phyloP scores from a whole-genome alignment of 2,113 vertebrate genomes.

The Papio anubis region DNA sequence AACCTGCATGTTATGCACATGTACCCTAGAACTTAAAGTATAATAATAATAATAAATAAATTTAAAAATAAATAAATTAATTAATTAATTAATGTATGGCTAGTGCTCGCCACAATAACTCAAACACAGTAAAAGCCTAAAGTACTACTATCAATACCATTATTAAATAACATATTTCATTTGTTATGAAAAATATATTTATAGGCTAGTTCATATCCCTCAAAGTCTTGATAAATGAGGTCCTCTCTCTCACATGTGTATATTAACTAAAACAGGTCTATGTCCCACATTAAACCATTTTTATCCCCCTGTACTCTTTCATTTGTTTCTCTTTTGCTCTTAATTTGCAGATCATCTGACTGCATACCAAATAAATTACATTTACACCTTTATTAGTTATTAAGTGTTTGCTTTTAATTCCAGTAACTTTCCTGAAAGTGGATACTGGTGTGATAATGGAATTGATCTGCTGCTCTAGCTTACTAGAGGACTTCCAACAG shows the following conservation, averaged over 20 bases:
- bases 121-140: background rate
- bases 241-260: no score
- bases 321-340: background rate
- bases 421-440: constrained; percentile 71
- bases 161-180: background rate
- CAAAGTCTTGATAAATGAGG: background rate
- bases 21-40: no score
- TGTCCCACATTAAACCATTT: fast-evolving
- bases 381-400: constrained; percentile 35
- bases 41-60: no score
- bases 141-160: background rate
- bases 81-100: background rate
- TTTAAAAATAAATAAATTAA: no score
- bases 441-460: constrained; percentile 66
- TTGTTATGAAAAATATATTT: background rate
- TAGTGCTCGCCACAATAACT: background rate
- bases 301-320: background rate
- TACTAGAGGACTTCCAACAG: constrained; percentile 40
- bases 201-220: background rate
- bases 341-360: background rate
- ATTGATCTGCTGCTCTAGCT: constrained; percentile 52
- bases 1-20: no score
- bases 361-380: background rate
- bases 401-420: constrained; percentile 59
- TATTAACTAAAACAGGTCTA: background rate